Base-by-base conservation (phyloP, 2,888 invertebrate genomes). In the Acanthosepion pharaonis region DNA sequence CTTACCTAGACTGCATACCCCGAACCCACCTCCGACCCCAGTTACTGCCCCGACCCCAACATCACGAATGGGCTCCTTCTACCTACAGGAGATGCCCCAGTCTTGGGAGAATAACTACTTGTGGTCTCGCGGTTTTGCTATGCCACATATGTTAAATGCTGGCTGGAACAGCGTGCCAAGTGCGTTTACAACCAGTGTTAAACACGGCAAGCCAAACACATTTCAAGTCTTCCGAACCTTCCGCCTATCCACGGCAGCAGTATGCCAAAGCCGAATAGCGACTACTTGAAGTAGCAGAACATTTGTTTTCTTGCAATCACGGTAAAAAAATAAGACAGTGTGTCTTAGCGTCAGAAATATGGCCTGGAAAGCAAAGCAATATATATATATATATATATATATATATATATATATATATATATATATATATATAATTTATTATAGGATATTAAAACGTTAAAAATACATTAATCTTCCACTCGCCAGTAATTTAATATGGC, bases 91-190 rank as follows among this genome's bases (percentile, higher is more conserved):
- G 53, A 93, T 93, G 93, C 93, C 93, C 15, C 93, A 49, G 93
- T 53, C 93, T 18, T 93, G 93, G 93, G 93, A 93, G 51, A 93
- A 93, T 53, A 93, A 93, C 51, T 93, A 93, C 93, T 53, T 93
- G 15, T 93, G 93, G 93, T 93, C 93, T 15, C 48, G 93, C 6
- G 93, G 93, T 48, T 93, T 93, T 53, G 93, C 93, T 18, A 93
- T 93, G 93, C 93, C 93, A 15, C 93, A 93, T 53, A 93, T 93
- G 93, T 49, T 93, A 48, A 93, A 93, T 53, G n/a, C 93, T n/a
- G 51, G 93, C 93, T 93, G 93, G 93, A 93, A 93, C 53, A 93
- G 53, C n/a, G 53, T 93, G 51, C 93, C 93, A 20, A 93, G 93
- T 93, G 93, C 93, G 48, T 93, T 93, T 53, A 53, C 93, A n/a